Evolutionary conservation across 2,113 vertebrate genomes (phyloP).

Genomic region (Leucoraja erinaceus): DNA sequence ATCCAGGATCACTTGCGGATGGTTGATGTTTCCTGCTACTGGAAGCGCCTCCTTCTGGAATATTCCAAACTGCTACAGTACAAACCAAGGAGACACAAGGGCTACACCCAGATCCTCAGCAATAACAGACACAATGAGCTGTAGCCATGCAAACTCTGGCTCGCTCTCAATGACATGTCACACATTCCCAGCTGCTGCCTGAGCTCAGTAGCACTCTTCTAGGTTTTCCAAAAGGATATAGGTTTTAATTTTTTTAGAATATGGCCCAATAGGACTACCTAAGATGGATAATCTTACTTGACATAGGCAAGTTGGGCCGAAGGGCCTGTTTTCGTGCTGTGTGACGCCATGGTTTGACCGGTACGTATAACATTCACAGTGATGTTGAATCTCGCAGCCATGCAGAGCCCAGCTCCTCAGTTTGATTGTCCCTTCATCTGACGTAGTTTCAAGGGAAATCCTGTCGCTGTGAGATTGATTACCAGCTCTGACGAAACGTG

Average conservation of each 20-base stretch:
- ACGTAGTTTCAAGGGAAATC: background rate
- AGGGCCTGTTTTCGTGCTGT: too few relatives aligned
- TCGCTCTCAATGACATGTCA: background rate
- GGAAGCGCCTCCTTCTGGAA: conserved; percentile 76
- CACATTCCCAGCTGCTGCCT: background rate
- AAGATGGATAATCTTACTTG: too few relatives aligned
- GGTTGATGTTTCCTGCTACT: conserved; percentile 87
- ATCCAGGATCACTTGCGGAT: conserved; percentile 78
- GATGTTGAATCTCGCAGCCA: background rate
- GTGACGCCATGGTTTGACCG: background rate
- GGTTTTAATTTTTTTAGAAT: too few relatives aligned
- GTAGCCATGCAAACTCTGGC: conserved; percentile 44
- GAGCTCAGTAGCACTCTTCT: too few relatives aligned
- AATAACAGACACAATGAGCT: conserved; percentile 65
- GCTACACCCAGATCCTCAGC: conserved; percentile 65
- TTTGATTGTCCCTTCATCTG: background rate
- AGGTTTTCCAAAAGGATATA: too few relatives aligned
- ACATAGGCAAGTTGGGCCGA: too few relatives aligned
- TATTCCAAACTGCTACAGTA: conserved; percentile 76
- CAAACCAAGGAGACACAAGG: conserved; percentile 64
- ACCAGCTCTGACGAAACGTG: background rate
- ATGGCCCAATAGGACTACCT: too few relatives aligned
- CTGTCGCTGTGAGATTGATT: background rate
- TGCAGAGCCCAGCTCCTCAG: background rate
- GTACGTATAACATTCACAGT: background rate